phyloP scores from a whole-genome alignment of 1,140 invertebrate genomes.

The Anagrus nilaparvatae region DNA sequence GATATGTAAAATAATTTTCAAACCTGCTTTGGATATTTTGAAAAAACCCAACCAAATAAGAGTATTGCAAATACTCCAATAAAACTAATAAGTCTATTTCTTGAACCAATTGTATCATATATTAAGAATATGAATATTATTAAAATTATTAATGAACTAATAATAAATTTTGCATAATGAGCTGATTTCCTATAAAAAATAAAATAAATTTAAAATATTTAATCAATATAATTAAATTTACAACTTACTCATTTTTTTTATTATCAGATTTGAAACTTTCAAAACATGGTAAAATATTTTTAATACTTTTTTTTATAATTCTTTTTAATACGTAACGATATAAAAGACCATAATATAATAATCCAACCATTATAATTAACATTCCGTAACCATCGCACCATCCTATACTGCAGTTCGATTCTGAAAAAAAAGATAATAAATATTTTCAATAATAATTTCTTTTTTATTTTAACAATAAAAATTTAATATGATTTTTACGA shows the following conservation, averaged over 20 bases:
- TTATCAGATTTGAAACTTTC: slow-evolving; percentile 1
- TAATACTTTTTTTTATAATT: slow-evolving; percentile 40
- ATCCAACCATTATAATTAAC: slow-evolving; percentile 53
- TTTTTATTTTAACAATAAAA: not conserved
- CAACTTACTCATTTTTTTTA: slow-evolving; percentile 16
- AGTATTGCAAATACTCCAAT: slow-evolving; percentile 49
- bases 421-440: slow-evolving; percentile 22
- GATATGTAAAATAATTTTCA: slow-evolving; percentile 1
- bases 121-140: slow-evolving; percentile 48
- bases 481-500: slow-evolving; percentile 5
- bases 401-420: slow-evolving; percentile 22
- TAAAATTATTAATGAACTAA: too few relatives aligned
- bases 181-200: too few relatives aligned
- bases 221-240: not conserved
- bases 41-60: slow-evolving; percentile 48
- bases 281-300: slow-evolving; percentile 5
- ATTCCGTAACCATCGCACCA: slow-evolving; percentile 66
- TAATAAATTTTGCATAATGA: too few relatives aligned
- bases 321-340: slow-evolving; percentile 58
- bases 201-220: not conserved
- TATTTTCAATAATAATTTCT: not conserved
- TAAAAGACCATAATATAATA: slow-evolving; percentile 52
- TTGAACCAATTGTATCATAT: slow-evolving; percentile 52
- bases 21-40: slow-evolving; percentile 44
- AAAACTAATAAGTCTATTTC: slow-evolving; percentile 54